phyloP scores from a whole-genome alignment of 2,797 vertebrate species.

The Limnodromus scolopaceus region DNA sequence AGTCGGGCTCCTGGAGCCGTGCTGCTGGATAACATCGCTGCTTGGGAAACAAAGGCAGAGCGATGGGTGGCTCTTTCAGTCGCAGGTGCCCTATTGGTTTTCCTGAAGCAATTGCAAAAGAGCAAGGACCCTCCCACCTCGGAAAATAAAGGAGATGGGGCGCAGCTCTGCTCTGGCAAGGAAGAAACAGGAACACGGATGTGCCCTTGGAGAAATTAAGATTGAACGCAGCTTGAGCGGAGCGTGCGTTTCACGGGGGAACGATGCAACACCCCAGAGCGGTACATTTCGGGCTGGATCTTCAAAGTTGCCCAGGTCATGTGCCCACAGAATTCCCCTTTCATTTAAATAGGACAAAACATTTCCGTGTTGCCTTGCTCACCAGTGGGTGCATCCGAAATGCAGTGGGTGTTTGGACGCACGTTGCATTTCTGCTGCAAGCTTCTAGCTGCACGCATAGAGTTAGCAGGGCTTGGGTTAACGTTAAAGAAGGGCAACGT shows the following conservation, averaged over 20 bases:
- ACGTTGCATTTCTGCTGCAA: not conserved
- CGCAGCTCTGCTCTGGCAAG: not conserved
- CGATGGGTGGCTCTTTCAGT: not conserved
- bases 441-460: not conserved
- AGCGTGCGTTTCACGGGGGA: not conserved
- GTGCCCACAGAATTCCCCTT: rapidly evolving
- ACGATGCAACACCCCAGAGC: not conserved
- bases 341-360: not conserved
- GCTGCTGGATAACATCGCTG: constrained; percentile 21
- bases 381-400: rapidly evolving
- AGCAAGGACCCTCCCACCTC: not conserved
- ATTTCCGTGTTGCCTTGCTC: not conserved
- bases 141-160: not conserved
- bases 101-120: not conserved
- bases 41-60: constrained; percentile 33
- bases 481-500: not conserved
- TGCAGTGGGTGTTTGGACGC: not conserved
- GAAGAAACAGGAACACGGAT: not conserved
- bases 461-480: not conserved
- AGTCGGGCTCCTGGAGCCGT: not conserved
- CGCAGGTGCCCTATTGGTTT: not conserved
- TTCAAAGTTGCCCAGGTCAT: not conserved
- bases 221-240: not conserved
- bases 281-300: not conserved
- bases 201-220: not conserved